Conservation (phyloP, 2,888 invertebrate species). For the Amaurobius ferox region DNA sequence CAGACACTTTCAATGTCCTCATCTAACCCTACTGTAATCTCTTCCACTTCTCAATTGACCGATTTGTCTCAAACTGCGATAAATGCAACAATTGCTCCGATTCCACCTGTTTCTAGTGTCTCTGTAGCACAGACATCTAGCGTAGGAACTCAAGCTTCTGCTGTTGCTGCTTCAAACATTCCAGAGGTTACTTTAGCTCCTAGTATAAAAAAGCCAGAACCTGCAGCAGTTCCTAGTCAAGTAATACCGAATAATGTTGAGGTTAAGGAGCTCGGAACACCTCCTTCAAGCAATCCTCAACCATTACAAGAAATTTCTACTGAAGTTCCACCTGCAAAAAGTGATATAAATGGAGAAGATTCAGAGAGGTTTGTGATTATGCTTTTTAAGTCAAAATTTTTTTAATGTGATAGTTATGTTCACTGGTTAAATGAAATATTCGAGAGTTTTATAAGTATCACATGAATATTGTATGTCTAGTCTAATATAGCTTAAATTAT, state of each 20-base stretch:
- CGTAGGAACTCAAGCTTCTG: conserved; percentile 23
- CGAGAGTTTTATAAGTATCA: too few relatives aligned
- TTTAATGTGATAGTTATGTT: too few relatives aligned
- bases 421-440: too few relatives aligned
- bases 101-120: neutral
- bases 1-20: neutral
- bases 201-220: conserved; percentile 35
- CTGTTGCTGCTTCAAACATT: conserved; percentile 45
- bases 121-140: conserved; percentile 9
- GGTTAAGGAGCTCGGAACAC: conserved; percentile 44
- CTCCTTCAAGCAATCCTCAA: conserved; percentile 47
- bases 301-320: conserved; percentile 46
- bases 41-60: conserved; percentile 35
- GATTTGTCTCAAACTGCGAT: conserved; percentile 13
- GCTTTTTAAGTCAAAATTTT: too few relatives aligned
- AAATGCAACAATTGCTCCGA: neutral
- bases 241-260: conserved; percentile 50
- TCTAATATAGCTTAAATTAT: too few relatives aligned
- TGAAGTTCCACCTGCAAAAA: conserved; percentile 47
- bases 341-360: conserved; percentile 67
- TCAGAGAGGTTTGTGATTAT: conserved; percentile 62
- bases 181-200: conserved; percentile 30
- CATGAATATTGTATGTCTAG: too few relatives aligned
- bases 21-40: conserved; percentile 20
- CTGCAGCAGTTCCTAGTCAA: conserved; percentile 67